These are phyloP conservation scores for Acanthurus tractus DNA, from an alignment of 2,797 vertebrate genomes.

Conservation along the genomic window DNA sequence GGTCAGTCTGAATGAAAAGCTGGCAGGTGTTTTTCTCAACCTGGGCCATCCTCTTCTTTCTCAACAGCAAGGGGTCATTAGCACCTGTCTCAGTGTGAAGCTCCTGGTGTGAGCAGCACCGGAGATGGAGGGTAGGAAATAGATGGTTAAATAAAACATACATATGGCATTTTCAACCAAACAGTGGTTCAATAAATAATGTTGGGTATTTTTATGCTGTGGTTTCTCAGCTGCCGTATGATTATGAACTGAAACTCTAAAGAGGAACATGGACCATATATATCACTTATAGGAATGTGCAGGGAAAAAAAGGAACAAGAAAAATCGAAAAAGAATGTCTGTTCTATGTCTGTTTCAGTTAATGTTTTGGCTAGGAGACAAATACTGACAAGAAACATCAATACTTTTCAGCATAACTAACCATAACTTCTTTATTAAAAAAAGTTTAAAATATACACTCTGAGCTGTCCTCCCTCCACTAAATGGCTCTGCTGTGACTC, in stretches of 20 bases:
- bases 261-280: constrained; percentile 10
- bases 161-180: constrained; percentile 48
- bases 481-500: too few species aligned
- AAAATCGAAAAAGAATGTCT: not conserved
- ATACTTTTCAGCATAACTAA: too few species aligned
- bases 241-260: constrained; percentile 24
- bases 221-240: constrained; percentile 21
- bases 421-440: too few species aligned
- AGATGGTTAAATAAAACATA: constrained; percentile 64
- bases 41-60: constrained; percentile 90
- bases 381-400: too few species aligned
- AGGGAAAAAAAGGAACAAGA: not conserved
- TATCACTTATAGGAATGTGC: not conserved
- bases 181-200: constrained; percentile 69
- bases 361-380: not conserved
- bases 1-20: constrained; percentile 97
- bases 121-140: constrained; percentile 11
- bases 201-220: constrained; percentile 53
- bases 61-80: constrained; percentile 86
- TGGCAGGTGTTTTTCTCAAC: constrained; percentile 95
- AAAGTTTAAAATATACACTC: too few species aligned
- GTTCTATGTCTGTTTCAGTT: not conserved
- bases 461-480: too few species aligned
- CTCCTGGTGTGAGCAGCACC: constrained; percentile 86
- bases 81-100: constrained; percentile 39